phyloP scores from a whole-genome alignment of 2,797 vertebrate genomes.

The Adelosebastes latens region DNA sequence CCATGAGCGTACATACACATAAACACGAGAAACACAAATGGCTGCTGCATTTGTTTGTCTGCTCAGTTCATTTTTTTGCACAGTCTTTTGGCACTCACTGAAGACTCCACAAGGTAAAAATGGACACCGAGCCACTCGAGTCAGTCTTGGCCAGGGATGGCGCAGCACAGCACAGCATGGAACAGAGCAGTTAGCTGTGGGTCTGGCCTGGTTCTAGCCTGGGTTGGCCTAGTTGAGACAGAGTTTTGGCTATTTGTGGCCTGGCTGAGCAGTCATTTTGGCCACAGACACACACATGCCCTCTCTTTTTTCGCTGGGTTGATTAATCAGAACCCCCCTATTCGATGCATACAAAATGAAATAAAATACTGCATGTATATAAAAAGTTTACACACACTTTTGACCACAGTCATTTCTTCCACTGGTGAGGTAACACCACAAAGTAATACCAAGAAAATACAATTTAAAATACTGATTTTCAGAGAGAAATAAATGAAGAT shows the following conservation, averaged over 20 bases:
- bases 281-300: conserved; percentile 30
- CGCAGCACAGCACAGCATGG: conserved; percentile 46
- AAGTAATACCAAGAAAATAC: conserved; percentile 47
- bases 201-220: conserved; percentile 57
- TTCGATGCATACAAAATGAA: conserved; percentile 30
- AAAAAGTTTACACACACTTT: conserved; percentile 43
- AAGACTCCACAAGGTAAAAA: conserved; percentile 54
- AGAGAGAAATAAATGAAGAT: conserved; percentile 32
- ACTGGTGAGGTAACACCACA: conserved; percentile 32
- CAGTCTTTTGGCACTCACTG: conserved; percentile 62
- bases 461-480: conserved; percentile 44
- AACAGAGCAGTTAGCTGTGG: conserved; percentile 31
- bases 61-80: conserved; percentile 53
- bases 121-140: conserved; percentile 40
- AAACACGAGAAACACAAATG: conserved; percentile 53
- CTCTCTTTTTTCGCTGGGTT: conserved; percentile 6
- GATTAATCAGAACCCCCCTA: conserved; percentile 34
- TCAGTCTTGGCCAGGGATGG: conserved; percentile 39
- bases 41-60: conserved; percentile 72
- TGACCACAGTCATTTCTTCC: conserved; percentile 22
- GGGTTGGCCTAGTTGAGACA: conserved; percentile 66
- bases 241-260: conserved; percentile 61
- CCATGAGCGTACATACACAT: neutral
- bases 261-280: conserved; percentile 48
- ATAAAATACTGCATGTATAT: conserved; percentile 31